A percentile compares a stretch with the other conserved stretches of the same genome.
Conservation (phyloP, 2,888 invertebrate species). For the Zonitis immaculata region DNA sequence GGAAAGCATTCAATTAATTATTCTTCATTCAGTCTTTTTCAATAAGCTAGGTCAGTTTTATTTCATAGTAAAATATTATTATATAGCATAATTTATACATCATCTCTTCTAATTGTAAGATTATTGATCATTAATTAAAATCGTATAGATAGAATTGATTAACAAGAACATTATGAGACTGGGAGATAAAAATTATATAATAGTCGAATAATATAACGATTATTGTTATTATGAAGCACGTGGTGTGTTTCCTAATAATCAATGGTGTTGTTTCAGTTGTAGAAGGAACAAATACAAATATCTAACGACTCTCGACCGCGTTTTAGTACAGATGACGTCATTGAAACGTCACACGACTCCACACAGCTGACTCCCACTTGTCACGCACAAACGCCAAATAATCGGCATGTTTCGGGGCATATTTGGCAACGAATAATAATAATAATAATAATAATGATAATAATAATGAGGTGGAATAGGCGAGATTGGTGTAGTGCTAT, state of each 20-base stretch:
- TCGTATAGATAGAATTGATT: too few relatives aligned
- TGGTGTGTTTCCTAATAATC: slow-evolving; percentile 2
- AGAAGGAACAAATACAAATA: slow-evolving; percentile 20
- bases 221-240: too few relatives aligned
- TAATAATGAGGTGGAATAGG: not conserved
- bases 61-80: slow-evolving; percentile 48
- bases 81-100: too few relatives aligned
- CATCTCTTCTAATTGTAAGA: too few relatives aligned
- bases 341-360: slow-evolving; percentile 37
- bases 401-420: slow-evolving; percentile 5
- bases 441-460: not conserved
- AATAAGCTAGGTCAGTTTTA: slow-evolving; percentile 50
- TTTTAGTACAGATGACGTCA: slow-evolving; percentile 41
- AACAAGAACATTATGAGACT: too few relatives aligned
- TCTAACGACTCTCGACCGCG: too few relatives aligned
- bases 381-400: slow-evolving; percentile 33
- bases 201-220: too few relatives aligned
- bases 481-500: slow-evolving; percentile 4
- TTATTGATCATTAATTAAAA: too few relatives aligned
- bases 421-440: too few relatives aligned
- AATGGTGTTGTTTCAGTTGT: slow-evolving; percentile 15
- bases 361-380: slow-evolving; percentile 44
- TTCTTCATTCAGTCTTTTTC: slow-evolving; percentile 44
- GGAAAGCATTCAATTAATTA: slow-evolving; percentile 45
- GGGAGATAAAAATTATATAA: too few relatives aligned